phyloP scores from a whole-genome alignment of 2,888 invertebrate genomes.

The Caenorhabditis doughertyi region DNA sequence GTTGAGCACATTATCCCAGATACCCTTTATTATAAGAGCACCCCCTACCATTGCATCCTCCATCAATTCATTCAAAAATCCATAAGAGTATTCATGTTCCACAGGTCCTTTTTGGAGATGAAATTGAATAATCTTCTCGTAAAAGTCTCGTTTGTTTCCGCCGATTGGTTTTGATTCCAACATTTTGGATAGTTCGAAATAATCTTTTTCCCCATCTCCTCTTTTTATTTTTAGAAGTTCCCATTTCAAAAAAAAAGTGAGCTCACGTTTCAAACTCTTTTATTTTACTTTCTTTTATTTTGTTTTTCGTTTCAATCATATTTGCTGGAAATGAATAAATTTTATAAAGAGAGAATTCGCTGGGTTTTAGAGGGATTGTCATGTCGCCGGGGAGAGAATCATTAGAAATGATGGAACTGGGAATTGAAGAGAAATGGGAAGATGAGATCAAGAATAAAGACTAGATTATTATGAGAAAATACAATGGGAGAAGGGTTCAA shows the following conservation, averaged over 20 bases:
- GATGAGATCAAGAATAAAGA: slow-evolving; percentile 27
- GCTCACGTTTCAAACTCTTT: slow-evolving; percentile 53
- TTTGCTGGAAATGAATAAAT: neutral
- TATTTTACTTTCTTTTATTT: slow-evolving; percentile 19
- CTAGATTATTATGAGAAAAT: slow-evolving; percentile 26
- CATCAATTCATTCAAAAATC: slow-evolving; percentile 60
- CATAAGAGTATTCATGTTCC: slow-evolving; percentile 62
- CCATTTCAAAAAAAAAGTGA: neutral
- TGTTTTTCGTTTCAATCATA: neutral
- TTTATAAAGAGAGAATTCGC: neutral
- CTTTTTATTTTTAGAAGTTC: neutral
- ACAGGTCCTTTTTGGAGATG: slow-evolving; percentile 63
- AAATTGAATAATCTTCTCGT: slow-evolving; percentile 55
- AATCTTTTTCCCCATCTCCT: neutral
- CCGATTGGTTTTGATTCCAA: slow-evolving; percentile 3
- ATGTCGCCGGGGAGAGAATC: slow-evolving; percentile 24
- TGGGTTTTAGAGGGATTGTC: neutral
- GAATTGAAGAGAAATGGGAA: neutral
- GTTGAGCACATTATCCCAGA: neutral
- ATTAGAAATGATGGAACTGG: slow-evolving; percentile 18
- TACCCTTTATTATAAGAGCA: neutral
- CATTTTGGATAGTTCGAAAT: slow-evolving; percentile 22
- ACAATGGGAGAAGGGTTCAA: neutral
- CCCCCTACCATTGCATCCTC: slow-evolving; percentile 34
- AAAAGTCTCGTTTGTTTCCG: slow-evolving; percentile 41